Evolutionary conservation across 2,797 vertebrate species (phyloP), one percentile per base, ranked within the genome.

Genomic region (Scomberomorus guttatus): DNA sequence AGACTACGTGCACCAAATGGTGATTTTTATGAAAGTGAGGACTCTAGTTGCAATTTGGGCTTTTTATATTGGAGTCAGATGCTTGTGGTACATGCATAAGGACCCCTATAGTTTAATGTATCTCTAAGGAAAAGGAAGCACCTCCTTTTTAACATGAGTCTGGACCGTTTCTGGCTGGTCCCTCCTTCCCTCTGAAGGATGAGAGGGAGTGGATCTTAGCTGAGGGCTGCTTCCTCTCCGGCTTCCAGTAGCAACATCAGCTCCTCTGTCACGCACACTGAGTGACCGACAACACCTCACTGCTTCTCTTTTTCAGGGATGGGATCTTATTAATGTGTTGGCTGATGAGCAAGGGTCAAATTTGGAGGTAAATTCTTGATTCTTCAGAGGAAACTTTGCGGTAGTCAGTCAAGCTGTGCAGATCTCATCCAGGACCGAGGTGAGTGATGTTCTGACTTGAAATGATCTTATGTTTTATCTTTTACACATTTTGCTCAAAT

Each of bases 201-300:
- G 85, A 76, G 86, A 81, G 84, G 81, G 79, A 86, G 88, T 75
- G 80, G 79, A 76, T 65, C 70, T 51, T n/a, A 77, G 79, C 73
- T 66, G 44, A 87, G 70, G 52, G 66, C 81, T 73, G 80, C 73
- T 84, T 61, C 32, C 50, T 72, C 61, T 81, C 48, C 22, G 5
- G 18, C 39, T 57, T 67, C 64, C 60, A 70, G 71, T 44, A 64
- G 72, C 65, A 48, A 24, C 60, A 87, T 48, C 72, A 74, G 60
- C 50, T 73, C 65, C 37, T 66, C 60, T 25, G 34, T 42, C 52
- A 58, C 75, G 5, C 10, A 17, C 64, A 15, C 62, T 2, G 27
- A 79, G 51, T 0, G 55, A n/a, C 25, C 39, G 32, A n/a, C 60
- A 64, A 6, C 37, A 37, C 62, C 65, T 55, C 15, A 2, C 84